phyloP scores from a whole-genome alignment of 2,113 vertebrate genomes.

The Brachionichthys hirsutus region DNA sequence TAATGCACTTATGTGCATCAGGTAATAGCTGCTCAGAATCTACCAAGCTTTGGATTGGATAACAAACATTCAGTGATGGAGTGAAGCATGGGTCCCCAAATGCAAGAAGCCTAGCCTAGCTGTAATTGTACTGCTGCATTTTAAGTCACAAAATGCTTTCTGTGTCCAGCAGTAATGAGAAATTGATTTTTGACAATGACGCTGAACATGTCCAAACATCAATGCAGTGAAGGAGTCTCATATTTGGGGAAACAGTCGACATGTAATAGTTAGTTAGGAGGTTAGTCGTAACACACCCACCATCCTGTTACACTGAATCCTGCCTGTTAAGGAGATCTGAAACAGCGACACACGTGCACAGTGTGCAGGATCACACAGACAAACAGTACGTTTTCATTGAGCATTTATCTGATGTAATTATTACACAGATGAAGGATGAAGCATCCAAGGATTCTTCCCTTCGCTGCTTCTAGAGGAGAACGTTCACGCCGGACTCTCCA shows the following conservation, averaged over 20 bases:
- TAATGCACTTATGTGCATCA: background rate
- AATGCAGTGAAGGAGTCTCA: constrained; percentile 19
- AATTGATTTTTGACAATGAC: too few relatives aligned
- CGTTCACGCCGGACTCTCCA: background rate
- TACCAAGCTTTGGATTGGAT: constrained; percentile 29
- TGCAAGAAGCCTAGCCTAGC: constrained; percentile 30
- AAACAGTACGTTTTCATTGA: constrained; percentile 41
- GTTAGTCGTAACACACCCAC: constrained; percentile 71
- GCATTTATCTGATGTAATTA: constrained; percentile 34
- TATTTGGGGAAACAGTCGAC: constrained; percentile 58
- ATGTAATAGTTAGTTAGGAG: constrained; percentile 44
- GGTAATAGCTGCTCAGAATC: constrained; percentile 35
- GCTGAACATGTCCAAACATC: background rate
- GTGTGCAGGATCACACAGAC: constrained; percentile 44
- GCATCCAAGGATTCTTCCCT: too few relatives aligned
- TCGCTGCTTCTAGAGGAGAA: background rate
- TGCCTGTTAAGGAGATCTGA: constrained; percentile 76
- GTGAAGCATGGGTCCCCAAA: constrained; percentile 54
- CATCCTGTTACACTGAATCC: constrained; percentile 76
- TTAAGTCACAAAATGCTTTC: background rate
- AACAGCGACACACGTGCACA: constrained; percentile 61
- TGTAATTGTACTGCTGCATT: background rate
- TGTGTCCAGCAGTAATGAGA: too few relatives aligned
- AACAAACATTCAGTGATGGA: constrained; percentile 19
- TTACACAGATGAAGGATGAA: constrained; percentile 24